phyloP scores from a whole-genome alignment of 2,113 vertebrate genomes.

The Tachycineta bicolor region DNA sequence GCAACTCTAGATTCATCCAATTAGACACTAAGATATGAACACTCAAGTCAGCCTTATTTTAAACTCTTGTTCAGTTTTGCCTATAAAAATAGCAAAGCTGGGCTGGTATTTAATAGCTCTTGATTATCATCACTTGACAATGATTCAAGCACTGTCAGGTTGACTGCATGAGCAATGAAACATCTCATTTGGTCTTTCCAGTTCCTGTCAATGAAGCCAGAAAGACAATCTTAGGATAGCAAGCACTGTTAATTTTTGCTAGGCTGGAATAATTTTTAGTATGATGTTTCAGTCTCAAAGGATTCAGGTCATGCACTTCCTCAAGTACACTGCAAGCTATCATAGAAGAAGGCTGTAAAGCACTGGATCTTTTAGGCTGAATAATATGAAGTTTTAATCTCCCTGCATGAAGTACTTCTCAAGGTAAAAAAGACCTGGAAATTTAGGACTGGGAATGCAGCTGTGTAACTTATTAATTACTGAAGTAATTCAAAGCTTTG shows the following conservation, averaged over 20 bases:
- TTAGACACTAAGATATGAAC: not conserved
- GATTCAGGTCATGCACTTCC: not conserved
- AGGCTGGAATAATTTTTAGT: not conserved
- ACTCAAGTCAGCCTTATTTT: not conserved
- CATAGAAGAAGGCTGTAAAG: not conserved
- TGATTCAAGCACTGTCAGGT: not conserved
- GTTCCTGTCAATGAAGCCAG: not conserved
- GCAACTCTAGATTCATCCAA: not conserved
- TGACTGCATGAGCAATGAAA: not conserved
- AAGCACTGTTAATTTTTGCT: not conserved
- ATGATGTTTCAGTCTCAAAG: not conserved
- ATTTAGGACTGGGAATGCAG: not conserved
- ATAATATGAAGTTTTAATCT: not conserved
- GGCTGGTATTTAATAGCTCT: not conserved
- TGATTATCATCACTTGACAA: not conserved
- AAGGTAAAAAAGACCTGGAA: not conserved
- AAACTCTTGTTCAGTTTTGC: not conserved
- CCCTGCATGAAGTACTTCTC: not conserved
- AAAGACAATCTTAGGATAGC: not conserved
- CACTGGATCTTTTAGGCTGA: not conserved
- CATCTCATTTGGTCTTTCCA: not conserved
- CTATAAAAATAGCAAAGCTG: not conserved
- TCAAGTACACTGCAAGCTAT: not conserved
- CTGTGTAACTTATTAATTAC: not conserved
- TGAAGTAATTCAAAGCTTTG: not conserved